Base-by-base conservation (phyloP, 2,888 invertebrate genomes). In the Resseliella maxima region DNA sequence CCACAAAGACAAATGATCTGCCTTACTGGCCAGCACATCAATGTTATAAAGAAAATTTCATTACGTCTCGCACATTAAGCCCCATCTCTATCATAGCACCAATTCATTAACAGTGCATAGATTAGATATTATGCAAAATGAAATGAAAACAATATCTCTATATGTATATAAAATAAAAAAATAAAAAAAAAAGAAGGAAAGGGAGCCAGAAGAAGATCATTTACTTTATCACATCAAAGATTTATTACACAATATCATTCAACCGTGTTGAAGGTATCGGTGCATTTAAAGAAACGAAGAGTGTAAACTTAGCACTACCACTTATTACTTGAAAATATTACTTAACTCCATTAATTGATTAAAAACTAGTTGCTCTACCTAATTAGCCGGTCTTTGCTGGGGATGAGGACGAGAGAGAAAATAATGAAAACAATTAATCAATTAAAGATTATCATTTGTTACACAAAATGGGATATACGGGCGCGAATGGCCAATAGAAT, bases 381-480 rank as follows among this genome's bases (percentile, higher is more conserved):
- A 72, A 72, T 72, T 72, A 72, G 31, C 15, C 5, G 5, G 59
- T 15, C 31, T 72, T 35, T 72, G 72, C 72, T 72, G 10, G 72
- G 31, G 0, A 31, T 5, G 18, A 15, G 46, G n/a, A 24, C n/a
- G 72, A 72, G 18, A 35, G 72, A 72, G 72, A 72, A 72, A 72
- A 72, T 72, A 72, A 72, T 72, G 72, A 72, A 72, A 72, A 72
- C 72, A 72, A 72, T 72, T 72, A 72, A 72, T 72, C 72, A 72
- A 72, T 72, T 72, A 72, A 27, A 72, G 72, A 72, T 72, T 72
- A 72, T 72, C 72, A 72, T 72, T 72, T 72, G 31, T 59, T 59
- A n/a, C 8, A 8, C 72, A 72, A 31, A 72, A 72, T 31, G 31
- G 31, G 72, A 35, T 0, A 31, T 35, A 31, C 72, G 72, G 31